Evolutionary conservation across 2,113 vertebrate genomes (phyloP), one percentile per base, ranked within the genome.

Genomic region (Propithecus coquereli): DNA sequence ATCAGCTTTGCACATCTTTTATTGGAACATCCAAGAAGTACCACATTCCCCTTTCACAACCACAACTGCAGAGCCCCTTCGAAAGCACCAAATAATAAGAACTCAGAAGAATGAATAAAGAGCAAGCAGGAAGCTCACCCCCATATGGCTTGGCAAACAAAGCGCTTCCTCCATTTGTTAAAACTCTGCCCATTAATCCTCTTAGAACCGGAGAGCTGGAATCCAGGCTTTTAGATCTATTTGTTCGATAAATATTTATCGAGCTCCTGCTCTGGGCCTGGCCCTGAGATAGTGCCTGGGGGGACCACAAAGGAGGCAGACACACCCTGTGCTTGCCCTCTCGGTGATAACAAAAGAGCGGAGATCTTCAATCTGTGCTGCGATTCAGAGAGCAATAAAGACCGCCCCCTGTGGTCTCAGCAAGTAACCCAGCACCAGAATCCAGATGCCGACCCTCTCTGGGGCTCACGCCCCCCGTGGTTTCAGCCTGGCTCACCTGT

Each of bases 161-260:
- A 91, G 50, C 30, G 32, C 52, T 91, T 92, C 83, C 54, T 86
- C 68, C 65, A 50, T 85, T 70, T 88, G 86, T 87, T 83, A 82
- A 59, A 92, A 94, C 43, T 50, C 14, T 12, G 27, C 66, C 76
- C 32, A 84, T 87, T 80, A 82, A 92, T 89, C 77, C 82, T 76
- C 83, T 93, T 80, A 54, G 50, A 93, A 80, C 37, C 18, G 18
- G 32, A 54, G 17, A 96, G 79, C 87, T 66, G 47, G 71, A 66
- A 88, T 80, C 86, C 66, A 93, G 65, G 90, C 91, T 97, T 90
- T 76, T 68, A 82, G 77, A 95, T 85, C 82, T 94, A n/a, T 76
- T 90, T 87, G 86, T 81, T 96, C 32, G 5, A 37, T 92, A 94
- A 96, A 59, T 90, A 96, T 81, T 80, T 93, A 86, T 27, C 45